These are phyloP conservation scores for Acridotheres tristis DNA, from an alignment of 2,797 vertebrate genomes.

Conservation along the genomic window DNA sequence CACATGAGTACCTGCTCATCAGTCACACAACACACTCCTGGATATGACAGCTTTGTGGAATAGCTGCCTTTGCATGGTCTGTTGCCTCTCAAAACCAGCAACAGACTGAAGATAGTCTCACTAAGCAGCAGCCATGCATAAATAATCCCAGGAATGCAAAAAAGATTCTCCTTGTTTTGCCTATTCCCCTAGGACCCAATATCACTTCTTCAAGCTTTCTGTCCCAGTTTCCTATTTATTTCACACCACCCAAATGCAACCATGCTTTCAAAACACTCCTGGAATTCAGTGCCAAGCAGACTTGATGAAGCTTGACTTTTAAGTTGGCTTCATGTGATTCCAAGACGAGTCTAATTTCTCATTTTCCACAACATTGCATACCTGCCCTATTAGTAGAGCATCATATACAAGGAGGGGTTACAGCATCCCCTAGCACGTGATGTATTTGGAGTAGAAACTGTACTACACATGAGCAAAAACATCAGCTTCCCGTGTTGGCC, in stretches of 20 bases:
- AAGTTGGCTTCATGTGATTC: not conserved
- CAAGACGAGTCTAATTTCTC: not conserved
- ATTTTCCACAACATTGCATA: not conserved
- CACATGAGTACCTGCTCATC: not conserved
- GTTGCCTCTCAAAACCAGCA: not conserved
- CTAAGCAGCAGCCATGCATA: not conserved
- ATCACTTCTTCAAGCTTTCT: not conserved
- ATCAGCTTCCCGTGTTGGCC: fast-evolving
- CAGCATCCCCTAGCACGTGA: not conserved
- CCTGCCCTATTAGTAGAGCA: not conserved
- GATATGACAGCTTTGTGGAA: not conserved
- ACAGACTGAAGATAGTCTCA: not conserved
- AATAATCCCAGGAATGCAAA: not conserved
- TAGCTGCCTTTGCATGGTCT: not conserved
- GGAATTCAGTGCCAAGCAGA: not conserved
- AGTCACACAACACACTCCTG: not conserved
- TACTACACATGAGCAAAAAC: not conserved
- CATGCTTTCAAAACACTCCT: not conserved
- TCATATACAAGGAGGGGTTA: not conserved
- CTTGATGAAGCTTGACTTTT: not conserved
- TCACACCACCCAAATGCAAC: not conserved
- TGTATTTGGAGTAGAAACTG: not conserved
- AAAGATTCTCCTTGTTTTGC: not conserved
- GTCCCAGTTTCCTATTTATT: constrained; percentile 11
- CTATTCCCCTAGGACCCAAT: not conserved